Conservation (phyloP, 2,113 vertebrate genomes). For the Paedocypris sp. region DNA sequence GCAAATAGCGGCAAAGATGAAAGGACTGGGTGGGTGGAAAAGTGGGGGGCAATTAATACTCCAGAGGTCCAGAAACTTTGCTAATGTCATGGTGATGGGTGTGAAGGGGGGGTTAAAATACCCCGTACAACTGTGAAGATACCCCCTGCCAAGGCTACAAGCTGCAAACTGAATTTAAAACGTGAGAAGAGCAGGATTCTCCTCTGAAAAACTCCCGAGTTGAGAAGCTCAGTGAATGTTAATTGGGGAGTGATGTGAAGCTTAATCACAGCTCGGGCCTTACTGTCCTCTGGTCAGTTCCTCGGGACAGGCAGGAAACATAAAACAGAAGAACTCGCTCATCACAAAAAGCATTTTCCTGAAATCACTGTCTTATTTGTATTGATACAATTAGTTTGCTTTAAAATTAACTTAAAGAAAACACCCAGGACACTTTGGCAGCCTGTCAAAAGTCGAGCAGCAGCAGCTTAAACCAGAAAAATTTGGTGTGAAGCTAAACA, state of each 20-base stretch:
- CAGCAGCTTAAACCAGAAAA: no score
- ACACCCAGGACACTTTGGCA: no score
- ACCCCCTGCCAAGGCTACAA: background rate
- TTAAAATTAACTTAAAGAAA: no score
- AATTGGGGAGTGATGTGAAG: background rate
- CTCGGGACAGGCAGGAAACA: no score
- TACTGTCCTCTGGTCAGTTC: no score
- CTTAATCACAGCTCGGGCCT: no score
- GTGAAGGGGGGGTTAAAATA: conserved; percentile 9
- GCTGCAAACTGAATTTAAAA: background rate
- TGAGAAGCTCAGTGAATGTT: conserved; percentile 1
- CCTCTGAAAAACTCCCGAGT: background rate
- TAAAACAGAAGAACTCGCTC: no score
- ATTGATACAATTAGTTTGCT: no score
- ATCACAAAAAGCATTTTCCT: no score
- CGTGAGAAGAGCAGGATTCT: background rate
- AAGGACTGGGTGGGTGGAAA: conserved; percentile 30
- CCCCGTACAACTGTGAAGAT: background rate
- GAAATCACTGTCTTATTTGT: no score
- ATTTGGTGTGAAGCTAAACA: no score
- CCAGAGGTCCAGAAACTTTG: conserved; percentile 50
- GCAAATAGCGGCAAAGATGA: conserved; percentile 16
- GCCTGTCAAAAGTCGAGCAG: no score
- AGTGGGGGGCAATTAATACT: conserved; percentile 46
- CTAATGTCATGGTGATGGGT: conserved; percentile 50